Evolutionary conservation across 2,888 invertebrate species (phyloP).

Genomic region (Gandaritis pyraliata): DNA sequence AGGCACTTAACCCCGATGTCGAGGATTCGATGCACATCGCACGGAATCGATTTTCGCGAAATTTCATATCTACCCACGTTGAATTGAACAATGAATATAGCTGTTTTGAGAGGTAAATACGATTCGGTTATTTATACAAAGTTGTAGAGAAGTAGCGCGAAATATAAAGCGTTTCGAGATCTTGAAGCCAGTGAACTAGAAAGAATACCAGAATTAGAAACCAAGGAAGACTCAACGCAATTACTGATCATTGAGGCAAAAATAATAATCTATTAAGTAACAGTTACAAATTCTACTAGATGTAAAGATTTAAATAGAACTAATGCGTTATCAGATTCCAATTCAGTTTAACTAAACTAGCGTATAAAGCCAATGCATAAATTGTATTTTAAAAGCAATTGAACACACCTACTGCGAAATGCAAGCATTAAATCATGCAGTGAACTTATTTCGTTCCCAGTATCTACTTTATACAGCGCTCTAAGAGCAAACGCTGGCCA

Average conservation of each 20-base stretch:
- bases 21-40: constrained; percentile 67
- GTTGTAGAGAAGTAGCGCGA: no score
- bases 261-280: not conserved
- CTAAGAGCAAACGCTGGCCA: constrained; percentile 67
- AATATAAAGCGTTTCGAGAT: not conserved
- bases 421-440: constrained; percentile 52
- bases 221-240: not conserved
- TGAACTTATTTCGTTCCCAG: constrained; percentile 60
- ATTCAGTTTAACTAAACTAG: not conserved
- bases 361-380: constrained; percentile 24
- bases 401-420: constrained; percentile 42
- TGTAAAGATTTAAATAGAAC: not conserved
- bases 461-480: constrained; percentile 53
- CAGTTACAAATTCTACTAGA: not conserved
- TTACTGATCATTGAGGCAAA: not conserved
- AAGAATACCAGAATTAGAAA: not conserved
- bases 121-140: not conserved
- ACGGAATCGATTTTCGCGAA: constrained; percentile 70
- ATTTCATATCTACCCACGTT: constrained; percentile 71
- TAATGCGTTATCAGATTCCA: not conserved
- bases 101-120: constrained; percentile 19
- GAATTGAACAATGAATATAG: constrained; percentile 41
- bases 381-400: constrained; percentile 50
- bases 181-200: not conserved
- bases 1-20: constrained; percentile 71